phyloP scores from a whole-genome alignment of 2,797 vertebrate genomes.

The Cyprinella venusta region DNA sequence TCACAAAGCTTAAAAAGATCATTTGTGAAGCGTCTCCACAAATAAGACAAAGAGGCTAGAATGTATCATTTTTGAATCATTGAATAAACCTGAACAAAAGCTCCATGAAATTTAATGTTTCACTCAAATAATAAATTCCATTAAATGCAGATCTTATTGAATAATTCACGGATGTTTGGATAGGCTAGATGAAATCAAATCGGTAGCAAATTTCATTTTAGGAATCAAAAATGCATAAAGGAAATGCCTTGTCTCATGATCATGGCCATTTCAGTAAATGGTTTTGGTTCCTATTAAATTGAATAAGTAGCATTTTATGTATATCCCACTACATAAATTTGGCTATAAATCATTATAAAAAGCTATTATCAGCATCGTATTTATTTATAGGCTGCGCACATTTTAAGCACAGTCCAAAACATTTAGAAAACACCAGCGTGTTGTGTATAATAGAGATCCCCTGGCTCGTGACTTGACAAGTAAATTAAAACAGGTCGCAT shows the following conservation, averaged over 20 bases:
- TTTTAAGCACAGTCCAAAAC: not conserved
- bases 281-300: not conserved
- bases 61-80: not conserved
- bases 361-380: not conserved
- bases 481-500: constrained; percentile 56
- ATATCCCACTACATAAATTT: not conserved
- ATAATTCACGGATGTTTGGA: constrained; percentile 36
- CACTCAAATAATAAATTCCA: constrained; percentile 36
- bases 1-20: not conserved
- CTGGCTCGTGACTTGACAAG: constrained; percentile 55
- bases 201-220: constrained; percentile 29
- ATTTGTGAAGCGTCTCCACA: not conserved
- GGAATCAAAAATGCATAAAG: constrained; percentile 35
- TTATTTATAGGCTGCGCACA: not conserved
- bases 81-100: constrained; percentile 30
- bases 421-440: not conserved
- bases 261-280: not conserved
- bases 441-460: constrained; percentile 37
- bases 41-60: not conserved
- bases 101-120: constrained; percentile 36
- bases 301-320: not conserved
- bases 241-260: not conserved
- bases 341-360: not conserved
- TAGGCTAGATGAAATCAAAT: constrained; percentile 22
- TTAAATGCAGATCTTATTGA: constrained; percentile 40